Conservation (phyloP, 1,140 invertebrate genomes). For the Leptinotarsa defecta region DNA sequence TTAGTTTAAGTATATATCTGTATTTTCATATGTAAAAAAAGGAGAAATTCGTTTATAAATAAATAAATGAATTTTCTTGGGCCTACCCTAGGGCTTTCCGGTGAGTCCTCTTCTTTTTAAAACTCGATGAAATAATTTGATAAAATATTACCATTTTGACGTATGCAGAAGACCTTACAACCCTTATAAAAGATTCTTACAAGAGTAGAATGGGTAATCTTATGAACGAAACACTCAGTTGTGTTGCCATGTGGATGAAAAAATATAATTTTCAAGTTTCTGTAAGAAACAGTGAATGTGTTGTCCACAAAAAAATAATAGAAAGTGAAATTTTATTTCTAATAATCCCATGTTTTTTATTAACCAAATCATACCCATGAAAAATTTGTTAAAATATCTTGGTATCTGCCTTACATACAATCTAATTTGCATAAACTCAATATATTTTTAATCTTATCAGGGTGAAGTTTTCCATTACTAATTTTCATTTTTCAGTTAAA, state of each 20-base stretch:
- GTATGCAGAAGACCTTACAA: slow-evolving; percentile 12
- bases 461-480: no score
- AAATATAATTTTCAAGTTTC: slow-evolving; percentile 9
- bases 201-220: not conserved
- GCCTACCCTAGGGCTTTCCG: slow-evolving; percentile 31
- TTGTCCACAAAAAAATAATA: slow-evolving; percentile 6
- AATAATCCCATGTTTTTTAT: not conserved
- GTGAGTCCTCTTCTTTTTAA: slow-evolving; percentile 28
- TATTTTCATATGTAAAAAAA: no score
- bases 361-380: not conserved
- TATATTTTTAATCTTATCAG: no score
- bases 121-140: slow-evolving; percentile 19
- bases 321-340: not conserved
- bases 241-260: not conserved
- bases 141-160: not conserved
- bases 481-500: no score
- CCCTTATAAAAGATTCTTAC: not conserved
- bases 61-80: not conserved
- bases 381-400: slow-evolving; percentile 19
- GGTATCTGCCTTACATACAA: not conserved
- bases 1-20: no score
- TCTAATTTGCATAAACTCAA: not conserved
- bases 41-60: no score
- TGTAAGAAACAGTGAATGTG: not conserved
- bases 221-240: slow-evolving; percentile 4